Percentiles rank a stretch among this genome's conserved stretches.
phyloP scores from a whole-genome alignment of 1,140 invertebrate species.

The Caenorhabditis brenneri region DNA sequence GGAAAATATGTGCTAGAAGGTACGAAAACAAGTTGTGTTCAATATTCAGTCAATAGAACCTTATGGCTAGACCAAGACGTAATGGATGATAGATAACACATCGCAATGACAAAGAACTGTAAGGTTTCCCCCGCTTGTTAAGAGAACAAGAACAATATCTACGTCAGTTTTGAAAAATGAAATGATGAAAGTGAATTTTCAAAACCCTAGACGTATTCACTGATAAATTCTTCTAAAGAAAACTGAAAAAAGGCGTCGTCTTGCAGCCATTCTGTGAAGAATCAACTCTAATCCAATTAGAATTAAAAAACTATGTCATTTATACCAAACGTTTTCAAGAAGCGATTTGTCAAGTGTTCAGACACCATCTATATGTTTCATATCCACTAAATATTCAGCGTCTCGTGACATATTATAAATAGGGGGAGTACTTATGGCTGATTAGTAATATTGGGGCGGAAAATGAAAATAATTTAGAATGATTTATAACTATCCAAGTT shows the following conservation, averaged over 20 bases:
- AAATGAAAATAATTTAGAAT: background rate
- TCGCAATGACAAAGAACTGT: too few relatives aligned
- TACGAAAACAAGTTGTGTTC: background rate
- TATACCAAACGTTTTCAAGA: background rate
- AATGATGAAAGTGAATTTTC: too few relatives aligned
- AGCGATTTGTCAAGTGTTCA: conserved; percentile 21
- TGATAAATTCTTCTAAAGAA: too few relatives aligned
- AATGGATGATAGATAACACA: background rate
- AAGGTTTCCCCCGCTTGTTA: background rate
- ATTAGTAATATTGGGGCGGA: conserved; percentile 12
- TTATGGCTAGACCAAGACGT: background rate
- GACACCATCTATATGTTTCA: conserved; percentile 17
- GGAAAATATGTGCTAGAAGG: background rate
- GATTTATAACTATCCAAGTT: background rate
- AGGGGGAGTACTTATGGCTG: background rate
- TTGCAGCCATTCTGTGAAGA: background rate
- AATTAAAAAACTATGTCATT: background rate
- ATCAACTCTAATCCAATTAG: background rate
- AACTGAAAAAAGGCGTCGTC: background rate
- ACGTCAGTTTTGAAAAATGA: too few relatives aligned
- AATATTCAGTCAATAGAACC: background rate
- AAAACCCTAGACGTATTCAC: too few relatives aligned
- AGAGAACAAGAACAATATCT: too few relatives aligned
- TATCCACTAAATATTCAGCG: background rate
- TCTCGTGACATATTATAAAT: conserved; percentile 30